A percentile compares a stretch with the other conserved stretches of the same genome.
Conservation (phyloP, 2,113 vertebrate species). For the Cephalopterus ornatus region DNA sequence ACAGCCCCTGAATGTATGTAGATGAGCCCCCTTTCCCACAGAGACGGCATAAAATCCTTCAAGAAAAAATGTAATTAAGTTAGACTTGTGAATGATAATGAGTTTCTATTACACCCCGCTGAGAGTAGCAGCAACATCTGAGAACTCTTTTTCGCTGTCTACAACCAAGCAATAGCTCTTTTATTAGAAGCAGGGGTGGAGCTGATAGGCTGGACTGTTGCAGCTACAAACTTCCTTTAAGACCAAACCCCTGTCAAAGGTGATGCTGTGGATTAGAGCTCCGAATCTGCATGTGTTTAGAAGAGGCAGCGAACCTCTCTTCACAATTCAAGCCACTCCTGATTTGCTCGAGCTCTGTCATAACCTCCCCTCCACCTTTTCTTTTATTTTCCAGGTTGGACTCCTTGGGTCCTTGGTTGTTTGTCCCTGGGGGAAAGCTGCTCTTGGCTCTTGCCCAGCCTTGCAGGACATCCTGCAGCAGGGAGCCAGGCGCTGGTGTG, state of each 20-base stretch:
- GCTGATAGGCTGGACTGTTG: not conserved
- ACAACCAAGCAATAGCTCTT: conserved; percentile 2
- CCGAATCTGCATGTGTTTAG: not conserved
- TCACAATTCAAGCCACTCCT: not conserved
- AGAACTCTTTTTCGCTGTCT: conserved; percentile 38
- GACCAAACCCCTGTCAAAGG: not conserved
- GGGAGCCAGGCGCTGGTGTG: not conserved
- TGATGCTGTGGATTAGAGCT: not conserved
- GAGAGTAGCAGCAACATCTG: conserved; percentile 50
- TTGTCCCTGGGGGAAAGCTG: not conserved
- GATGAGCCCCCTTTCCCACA: conserved; percentile 21
- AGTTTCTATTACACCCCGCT: conserved; percentile 61
- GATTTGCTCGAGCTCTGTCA: not conserved
- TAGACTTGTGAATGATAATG: conserved; percentile 60
- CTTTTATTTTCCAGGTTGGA: not conserved
- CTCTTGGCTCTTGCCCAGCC: not conserved
- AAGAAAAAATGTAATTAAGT: conserved; percentile 67
- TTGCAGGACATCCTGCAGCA: not conserved
- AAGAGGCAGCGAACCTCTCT: not conserved
- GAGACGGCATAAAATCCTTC: conserved; percentile 40
- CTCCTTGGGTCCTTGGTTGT: not conserved
- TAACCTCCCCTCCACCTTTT: not conserved
- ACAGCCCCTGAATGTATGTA: not conserved
- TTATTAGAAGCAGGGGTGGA: not conserved
- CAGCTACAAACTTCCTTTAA: not conserved